Percentiles rank a stretch among this genome's conserved stretches.
Evolutionary conservation across 2,797 vertebrate genomes (phyloP).

Genomic region (Gallirallus australis): DNA sequence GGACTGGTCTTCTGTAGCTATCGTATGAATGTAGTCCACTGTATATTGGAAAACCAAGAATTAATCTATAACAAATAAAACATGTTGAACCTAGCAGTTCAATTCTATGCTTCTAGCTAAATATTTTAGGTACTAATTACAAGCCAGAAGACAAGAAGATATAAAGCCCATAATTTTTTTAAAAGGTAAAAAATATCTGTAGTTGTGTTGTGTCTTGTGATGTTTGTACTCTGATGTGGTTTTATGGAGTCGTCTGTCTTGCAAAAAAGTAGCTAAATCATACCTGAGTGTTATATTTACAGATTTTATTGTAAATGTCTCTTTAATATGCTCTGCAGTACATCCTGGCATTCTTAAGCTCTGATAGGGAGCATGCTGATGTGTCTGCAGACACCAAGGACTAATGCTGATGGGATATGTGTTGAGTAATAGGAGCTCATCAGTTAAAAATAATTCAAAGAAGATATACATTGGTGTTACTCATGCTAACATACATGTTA

Average conservation of each 20-base stretch:
- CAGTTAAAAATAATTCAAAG: not conserved
- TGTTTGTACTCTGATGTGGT: not conserved
- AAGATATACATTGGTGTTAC: not conserved
- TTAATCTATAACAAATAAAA: not conserved
- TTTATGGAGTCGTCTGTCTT: not conserved
- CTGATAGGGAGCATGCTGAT: not conserved
- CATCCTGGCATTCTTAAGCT: not conserved
- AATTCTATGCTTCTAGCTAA: not conserved
- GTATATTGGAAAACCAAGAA: not conserved
- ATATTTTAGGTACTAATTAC: not conserved
- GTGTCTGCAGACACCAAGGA: not conserved
- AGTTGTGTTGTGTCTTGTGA: not conserved
- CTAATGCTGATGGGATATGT: not conserved
- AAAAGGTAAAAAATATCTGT: not conserved
- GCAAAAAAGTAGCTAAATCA: not conserved
- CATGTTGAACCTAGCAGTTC: not conserved
- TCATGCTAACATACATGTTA: not conserved
- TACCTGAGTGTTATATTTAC: not conserved
- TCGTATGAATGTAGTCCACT: not conserved
- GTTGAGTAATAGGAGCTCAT: not conserved
- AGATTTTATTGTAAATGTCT: not conserved
- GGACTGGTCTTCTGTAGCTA: not conserved
- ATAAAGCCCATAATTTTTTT: not conserved
- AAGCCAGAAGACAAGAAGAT: not conserved
- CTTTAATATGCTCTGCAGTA: not conserved